phyloP scores from a whole-genome alignment of 2,888 invertebrate species.

The Mesorhabditis spiculigera region DNA sequence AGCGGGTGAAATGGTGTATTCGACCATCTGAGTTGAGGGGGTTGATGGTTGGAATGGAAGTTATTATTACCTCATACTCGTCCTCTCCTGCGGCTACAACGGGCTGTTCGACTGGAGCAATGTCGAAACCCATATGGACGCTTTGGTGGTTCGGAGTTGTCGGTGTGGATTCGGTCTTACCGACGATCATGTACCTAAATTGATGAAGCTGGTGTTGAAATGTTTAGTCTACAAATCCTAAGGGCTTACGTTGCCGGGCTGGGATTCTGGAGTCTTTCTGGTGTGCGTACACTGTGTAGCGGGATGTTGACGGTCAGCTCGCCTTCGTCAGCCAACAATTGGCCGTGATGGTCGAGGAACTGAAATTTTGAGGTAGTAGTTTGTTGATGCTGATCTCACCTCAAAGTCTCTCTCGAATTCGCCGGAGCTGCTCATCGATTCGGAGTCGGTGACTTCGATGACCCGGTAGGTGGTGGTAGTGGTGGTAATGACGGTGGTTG shows the following conservation, averaged over 20 bases:
- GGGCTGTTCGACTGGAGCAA: neutral
- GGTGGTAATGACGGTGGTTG: slow-evolving; percentile 57
- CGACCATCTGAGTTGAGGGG: neutral
- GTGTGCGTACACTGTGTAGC: slow-evolving; percentile 16
- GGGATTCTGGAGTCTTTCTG: no score
- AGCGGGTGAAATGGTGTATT: neutral
- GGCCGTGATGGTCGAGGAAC: neutral
- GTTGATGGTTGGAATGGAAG: no score
- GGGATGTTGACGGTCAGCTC: slow-evolving; percentile 41
- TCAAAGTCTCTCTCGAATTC: slow-evolving; percentile 1
- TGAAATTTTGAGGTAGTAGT: no score
- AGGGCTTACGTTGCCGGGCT: no score
- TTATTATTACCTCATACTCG: neutral
- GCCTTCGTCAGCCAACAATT: slow-evolving; percentile 17
- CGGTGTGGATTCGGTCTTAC: slow-evolving; percentile 31
- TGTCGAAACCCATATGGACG: neutral
- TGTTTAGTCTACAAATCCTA: no score
- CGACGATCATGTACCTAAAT: slow-evolving; percentile 29
- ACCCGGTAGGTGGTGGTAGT: slow-evolving; percentile 53
- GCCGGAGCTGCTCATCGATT: neutral
- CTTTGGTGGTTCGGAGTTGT: slow-evolving; percentile 18
- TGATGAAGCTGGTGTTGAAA: no score
- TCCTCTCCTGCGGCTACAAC: neutral
- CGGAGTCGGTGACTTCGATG: slow-evolving; percentile 21
- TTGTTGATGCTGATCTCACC: no score